phyloP scores from a whole-genome alignment of 2,797 vertebrate genomes.

The Pachyuromys duprasi region DNA sequence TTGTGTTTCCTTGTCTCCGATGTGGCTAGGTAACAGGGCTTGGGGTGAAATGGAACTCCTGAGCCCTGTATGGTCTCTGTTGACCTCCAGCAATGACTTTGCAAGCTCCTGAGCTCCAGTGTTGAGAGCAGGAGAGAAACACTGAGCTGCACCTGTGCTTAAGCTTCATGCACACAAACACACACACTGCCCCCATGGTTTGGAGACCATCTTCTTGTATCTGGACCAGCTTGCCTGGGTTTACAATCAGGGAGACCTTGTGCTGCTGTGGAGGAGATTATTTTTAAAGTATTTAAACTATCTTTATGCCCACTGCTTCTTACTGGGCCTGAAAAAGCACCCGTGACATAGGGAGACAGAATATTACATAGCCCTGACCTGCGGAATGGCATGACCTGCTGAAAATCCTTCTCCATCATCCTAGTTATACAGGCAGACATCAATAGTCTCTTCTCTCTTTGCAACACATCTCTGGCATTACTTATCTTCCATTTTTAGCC shows the following conservation, averaged over 20 bases:
- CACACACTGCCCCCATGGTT: too few species aligned
- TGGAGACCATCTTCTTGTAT: background rate
- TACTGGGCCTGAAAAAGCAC: background rate
- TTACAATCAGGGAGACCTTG: background rate
- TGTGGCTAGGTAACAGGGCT: background rate
- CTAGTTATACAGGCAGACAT: background rate
- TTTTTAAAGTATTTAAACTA: background rate
- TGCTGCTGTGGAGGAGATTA: background rate
- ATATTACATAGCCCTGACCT: background rate
- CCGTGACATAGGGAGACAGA: fast-evolving
- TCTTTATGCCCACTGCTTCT: background rate
- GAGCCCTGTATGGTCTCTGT: background rate
- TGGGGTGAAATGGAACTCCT: background rate
- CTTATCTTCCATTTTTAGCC: background rate
- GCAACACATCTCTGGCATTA: background rate
- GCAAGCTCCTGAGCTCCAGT: background rate
- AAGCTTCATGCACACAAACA: too few species aligned
- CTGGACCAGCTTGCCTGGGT: background rate
- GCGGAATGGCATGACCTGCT: background rate
- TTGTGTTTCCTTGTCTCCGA: background rate
- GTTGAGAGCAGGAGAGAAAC: too few species aligned
- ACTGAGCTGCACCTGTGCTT: too few species aligned
- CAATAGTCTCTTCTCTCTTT: background rate
- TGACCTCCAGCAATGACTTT: background rate
- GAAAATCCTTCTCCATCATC: background rate